Percentiles rank a stretch among this genome's conserved stretches.
phyloP scores from a whole-genome alignment of 2,797 vertebrate species.

The Megalops cyprinoides region DNA sequence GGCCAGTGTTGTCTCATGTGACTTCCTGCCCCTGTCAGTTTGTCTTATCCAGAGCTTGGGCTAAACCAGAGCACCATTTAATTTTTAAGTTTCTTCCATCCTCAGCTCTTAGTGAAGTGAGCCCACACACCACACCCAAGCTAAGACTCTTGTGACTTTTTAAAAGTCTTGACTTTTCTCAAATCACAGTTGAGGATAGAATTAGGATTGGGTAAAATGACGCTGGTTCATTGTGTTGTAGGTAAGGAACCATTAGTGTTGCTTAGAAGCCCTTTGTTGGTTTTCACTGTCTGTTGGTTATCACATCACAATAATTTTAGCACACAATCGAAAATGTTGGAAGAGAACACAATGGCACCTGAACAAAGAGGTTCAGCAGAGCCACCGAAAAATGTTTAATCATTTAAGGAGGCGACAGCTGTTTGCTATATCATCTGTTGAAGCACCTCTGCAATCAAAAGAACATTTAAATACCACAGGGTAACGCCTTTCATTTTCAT shows the following conservation, averaged over 20 bases:
- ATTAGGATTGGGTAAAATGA: too few species aligned
- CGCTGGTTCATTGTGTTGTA: too few species aligned
- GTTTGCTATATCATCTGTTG: conserved; percentile 75
- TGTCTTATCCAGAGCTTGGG: background rate
- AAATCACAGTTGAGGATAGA: too few species aligned
- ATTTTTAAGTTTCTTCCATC: background rate
- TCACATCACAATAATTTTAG: background rate
- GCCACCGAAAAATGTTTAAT: conserved; percentile 37
- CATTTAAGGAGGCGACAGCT: conserved; percentile 65
- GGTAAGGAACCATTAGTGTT: too few species aligned
- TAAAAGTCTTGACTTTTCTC: too few species aligned
- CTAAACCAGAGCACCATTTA: background rate
- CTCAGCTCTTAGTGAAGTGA: too few species aligned
- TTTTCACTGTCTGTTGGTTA: too few species aligned
- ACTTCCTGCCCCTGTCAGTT: background rate
- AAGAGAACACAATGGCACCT: conserved; percentile 53
- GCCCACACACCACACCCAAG: too few species aligned
- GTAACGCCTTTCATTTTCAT: conserved; percentile 68
- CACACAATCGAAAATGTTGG: background rate
- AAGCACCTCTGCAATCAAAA: conserved; percentile 63
- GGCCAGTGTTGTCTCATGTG: background rate
- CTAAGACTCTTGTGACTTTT: too few species aligned
- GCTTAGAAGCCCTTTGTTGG: too few species aligned
- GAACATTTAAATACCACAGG: conserved; percentile 61
- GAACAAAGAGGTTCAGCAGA: conserved; percentile 57